phyloP scores from a whole-genome alignment of 1,140 invertebrate genomes.

The Pseudobourletiella spinata region DNA sequence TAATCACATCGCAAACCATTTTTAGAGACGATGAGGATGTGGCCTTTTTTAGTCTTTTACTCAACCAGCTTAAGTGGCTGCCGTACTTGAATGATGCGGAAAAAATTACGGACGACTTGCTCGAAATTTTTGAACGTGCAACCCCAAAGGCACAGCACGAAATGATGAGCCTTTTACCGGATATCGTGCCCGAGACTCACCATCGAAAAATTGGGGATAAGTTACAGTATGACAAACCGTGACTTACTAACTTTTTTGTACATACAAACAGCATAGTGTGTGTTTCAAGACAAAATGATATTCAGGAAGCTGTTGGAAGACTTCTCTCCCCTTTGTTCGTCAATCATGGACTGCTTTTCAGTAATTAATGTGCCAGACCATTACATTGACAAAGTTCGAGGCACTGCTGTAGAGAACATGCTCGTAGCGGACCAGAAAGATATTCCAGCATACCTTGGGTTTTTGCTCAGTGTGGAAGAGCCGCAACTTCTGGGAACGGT shows the following conservation, averaged over 20 bases:
- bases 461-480: constrained; percentile 19
- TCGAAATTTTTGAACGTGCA: constrained; percentile 17
- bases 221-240: constrained; percentile 25
- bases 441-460: constrained; percentile 24
- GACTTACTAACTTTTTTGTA: no score
- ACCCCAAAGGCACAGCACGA: constrained; percentile 9
- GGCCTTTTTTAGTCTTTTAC: background rate
- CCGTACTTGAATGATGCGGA: constrained; percentile 15
- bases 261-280: no score
- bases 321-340: constrained; percentile 4
- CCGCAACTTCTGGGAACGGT: constrained; percentile 2
- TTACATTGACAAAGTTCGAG: constrained; percentile 11
- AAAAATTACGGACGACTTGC: background rate
- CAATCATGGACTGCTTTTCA: constrained; percentile 31
- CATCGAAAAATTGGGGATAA: constrained; percentile 19
- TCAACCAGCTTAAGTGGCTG: constrained; percentile 29
- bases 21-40: constrained; percentile 14
- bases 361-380: constrained; percentile 12
- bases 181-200: constrained; percentile 16
- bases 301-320: constrained; percentile 7
- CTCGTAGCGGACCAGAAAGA: constrained; percentile 12
- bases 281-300: no score
- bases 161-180: constrained; percentile 20
- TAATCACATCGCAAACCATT: no score
- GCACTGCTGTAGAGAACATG: constrained; percentile 23